Conservation (phyloP, 2,888 invertebrate genomes). For the Synergus japonicus region DNA sequence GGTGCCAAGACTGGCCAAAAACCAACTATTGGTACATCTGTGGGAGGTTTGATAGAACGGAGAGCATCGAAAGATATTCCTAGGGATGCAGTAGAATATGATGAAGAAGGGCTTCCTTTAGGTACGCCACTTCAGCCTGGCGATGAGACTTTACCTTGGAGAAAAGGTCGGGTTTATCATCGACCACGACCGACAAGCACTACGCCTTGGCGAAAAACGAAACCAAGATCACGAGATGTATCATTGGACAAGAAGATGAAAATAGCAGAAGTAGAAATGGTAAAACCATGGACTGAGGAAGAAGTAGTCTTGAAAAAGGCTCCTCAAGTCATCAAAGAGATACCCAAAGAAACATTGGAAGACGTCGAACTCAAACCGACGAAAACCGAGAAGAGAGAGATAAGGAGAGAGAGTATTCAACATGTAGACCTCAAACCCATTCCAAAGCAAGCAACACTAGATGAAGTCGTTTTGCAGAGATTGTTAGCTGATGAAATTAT, state of each 20-base stretch:
- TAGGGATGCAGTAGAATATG: conserved; percentile 65
- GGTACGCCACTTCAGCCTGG: conserved; percentile 73
- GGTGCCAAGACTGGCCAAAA: conserved; percentile 68
- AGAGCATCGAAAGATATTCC: conserved; percentile 51
- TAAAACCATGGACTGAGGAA: conserved; percentile 75
- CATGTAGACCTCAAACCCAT: conserved; percentile 65
- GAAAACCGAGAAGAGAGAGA: conserved; percentile 77
- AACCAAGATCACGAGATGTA: conserved; percentile 64
- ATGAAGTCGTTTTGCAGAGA: conserved; percentile 53
- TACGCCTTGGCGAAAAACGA: conserved; percentile 69
- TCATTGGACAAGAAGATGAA: conserved; percentile 66
- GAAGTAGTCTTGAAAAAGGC: conserved; percentile 73
- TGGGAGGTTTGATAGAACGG: conserved; percentile 60
- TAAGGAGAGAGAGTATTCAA: conserved; percentile 61
- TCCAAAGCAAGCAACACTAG: conserved; percentile 55
- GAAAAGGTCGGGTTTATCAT: conserved; percentile 70
- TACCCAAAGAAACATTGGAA: conserved; percentile 67
- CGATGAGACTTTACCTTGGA: conserved; percentile 81
- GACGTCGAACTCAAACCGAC: conserved; percentile 78
- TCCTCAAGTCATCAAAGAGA: conserved; percentile 63
- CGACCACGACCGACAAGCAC: conserved; percentile 60
- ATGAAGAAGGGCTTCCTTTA: conserved; percentile 77
- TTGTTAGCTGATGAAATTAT: conserved; percentile 51
- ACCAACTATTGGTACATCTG: conserved; percentile 60
- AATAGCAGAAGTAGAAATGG: conserved; percentile 46